These are phyloP conservation scores for Agriopis leucophaearia DNA, from an alignment of 2,888 invertebrate species.

Conservation along the genomic window DNA sequence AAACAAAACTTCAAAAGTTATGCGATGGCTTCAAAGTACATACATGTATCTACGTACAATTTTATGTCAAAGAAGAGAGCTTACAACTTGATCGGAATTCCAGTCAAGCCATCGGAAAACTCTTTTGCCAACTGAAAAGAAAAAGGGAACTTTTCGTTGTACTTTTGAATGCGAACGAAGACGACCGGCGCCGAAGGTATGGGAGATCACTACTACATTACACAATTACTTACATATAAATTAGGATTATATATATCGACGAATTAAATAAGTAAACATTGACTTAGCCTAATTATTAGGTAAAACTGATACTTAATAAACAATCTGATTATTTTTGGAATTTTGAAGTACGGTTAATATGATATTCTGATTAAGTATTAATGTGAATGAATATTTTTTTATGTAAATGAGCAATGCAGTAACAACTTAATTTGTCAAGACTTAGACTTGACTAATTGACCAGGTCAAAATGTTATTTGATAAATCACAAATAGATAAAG, in stretches of 20 bases:
- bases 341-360: conserved; percentile 44
- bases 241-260: conserved; percentile 75
- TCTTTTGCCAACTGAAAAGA: conserved; percentile 64
- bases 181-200: conserved; percentile 80
- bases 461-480: conserved; percentile 15
- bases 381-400: background rate
- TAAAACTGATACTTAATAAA: conserved; percentile 72
- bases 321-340: conserved; percentile 47
- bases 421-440: background rate
- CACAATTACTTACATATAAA: conserved; percentile 83
- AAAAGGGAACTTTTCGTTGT: conserved; percentile 81
- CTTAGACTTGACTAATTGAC: background rate
- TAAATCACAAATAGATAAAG: conserved; percentile 20
- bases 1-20: conserved; percentile 57
- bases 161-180: conserved; percentile 62
- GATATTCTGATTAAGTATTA: conserved; percentile 6
- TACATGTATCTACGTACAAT: background rate
- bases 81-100: conserved; percentile 51
- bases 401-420: background rate
- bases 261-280: conserved; percentile 86
- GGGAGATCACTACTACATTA: conserved; percentile 85
- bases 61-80: conserved; percentile 59
- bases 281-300: conserved; percentile 84
- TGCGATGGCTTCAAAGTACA: conserved; percentile 54
- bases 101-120: conserved; percentile 56